A percentile compares a stretch with the other conserved stretches of the same genome.
Evolutionary conservation across 2,888 invertebrate genomes (phyloP).

Genomic region (Fissipunctia ypsillon): DNA sequence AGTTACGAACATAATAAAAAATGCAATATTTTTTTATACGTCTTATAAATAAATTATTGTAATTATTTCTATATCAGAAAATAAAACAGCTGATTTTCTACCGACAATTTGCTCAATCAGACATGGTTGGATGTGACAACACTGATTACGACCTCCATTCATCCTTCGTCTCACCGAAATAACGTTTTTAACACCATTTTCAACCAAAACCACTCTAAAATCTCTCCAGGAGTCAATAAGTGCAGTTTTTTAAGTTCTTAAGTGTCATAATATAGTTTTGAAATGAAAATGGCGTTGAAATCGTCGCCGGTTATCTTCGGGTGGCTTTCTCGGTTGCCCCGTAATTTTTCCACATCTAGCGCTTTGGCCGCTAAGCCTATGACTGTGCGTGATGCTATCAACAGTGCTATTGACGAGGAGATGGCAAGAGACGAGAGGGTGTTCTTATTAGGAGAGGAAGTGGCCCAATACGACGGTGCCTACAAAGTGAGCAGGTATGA

Average conservation of each 20-base stretch:
- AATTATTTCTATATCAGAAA: neutral
- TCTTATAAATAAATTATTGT: too few relatives aligned
- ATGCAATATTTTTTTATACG: neutral
- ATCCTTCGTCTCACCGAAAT: conserved; percentile 81
- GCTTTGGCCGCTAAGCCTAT: conserved; percentile 91
- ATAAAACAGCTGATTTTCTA: neutral
- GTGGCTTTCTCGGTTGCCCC: conserved; percentile 78
- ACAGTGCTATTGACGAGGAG: conserved; percentile 99
- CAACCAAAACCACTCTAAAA: conserved; percentile 70
- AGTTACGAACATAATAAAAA: neutral
- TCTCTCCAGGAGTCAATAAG: conserved; percentile 67
- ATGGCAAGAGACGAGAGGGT: conserved; percentile 97
- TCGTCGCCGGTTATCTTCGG: conserved; percentile 84
- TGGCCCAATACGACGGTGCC: conserved; percentile 99
- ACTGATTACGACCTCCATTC: conserved; percentile 85
- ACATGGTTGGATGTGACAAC: conserved; percentile 9
- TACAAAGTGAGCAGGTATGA: conserved; percentile 95
- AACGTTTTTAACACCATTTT: conserved; percentile 80
- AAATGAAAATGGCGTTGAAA: conserved; percentile 87
- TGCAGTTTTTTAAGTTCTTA: conserved; percentile 69
- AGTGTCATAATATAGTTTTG: conserved; percentile 63
- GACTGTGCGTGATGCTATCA: conserved; percentile 99
- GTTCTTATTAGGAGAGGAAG: conserved; percentile 98
- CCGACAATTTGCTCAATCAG: neutral
- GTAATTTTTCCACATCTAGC: conserved; percentile 85